A percentile compares a stretch with the other conserved stretches of the same genome.
These are phyloP conservation scores for Fratercula arctica DNA, from an alignment of 2,797 vertebrate species.

Conservation along the genomic window DNA sequence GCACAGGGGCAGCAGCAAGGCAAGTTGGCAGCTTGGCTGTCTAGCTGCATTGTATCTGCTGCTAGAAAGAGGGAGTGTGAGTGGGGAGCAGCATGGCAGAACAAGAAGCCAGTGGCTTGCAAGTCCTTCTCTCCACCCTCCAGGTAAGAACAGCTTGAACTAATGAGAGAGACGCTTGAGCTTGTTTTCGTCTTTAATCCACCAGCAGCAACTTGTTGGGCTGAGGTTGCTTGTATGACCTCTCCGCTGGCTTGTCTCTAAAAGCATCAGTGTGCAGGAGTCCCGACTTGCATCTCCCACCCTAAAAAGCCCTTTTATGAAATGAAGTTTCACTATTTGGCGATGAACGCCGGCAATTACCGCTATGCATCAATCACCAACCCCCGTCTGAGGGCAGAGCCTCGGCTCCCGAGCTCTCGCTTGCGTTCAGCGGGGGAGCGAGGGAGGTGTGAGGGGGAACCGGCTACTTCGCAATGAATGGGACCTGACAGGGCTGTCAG, in stretches of 20 bases:
- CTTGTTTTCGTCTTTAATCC: constrained; percentile 18
- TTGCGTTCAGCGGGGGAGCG: neutral
- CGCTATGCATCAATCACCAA: constrained; percentile 9
- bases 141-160: constrained; percentile 83
- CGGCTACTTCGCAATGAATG: constrained; percentile 6
- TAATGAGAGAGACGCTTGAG: neutral
- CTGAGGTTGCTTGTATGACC: neutral
- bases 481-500: neutral
- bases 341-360: neutral
- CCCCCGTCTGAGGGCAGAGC: neutral
- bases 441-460: constrained; percentile 21
- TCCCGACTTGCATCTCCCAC: constrained; percentile 7
- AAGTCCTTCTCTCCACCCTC: constrained; percentile 86
- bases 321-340: constrained; percentile 9
- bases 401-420: rapidly evolving
- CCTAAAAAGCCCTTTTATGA: constrained; percentile 20
- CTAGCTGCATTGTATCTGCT: constrained; percentile 58
- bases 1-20: constrained; percentile 67
- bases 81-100: constrained; percentile 80
- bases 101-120: constrained; percentile 83
- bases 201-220: neutral
- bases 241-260: neutral
- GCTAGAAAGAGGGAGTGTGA: constrained; percentile 61
- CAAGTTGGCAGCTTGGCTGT: constrained; percentile 67
- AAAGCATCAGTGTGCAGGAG: neutral